These are phyloP conservation scores for Pheucticus melanocephalus DNA, from an alignment of 2,113 vertebrate species.

Conservation along the genomic window DNA sequence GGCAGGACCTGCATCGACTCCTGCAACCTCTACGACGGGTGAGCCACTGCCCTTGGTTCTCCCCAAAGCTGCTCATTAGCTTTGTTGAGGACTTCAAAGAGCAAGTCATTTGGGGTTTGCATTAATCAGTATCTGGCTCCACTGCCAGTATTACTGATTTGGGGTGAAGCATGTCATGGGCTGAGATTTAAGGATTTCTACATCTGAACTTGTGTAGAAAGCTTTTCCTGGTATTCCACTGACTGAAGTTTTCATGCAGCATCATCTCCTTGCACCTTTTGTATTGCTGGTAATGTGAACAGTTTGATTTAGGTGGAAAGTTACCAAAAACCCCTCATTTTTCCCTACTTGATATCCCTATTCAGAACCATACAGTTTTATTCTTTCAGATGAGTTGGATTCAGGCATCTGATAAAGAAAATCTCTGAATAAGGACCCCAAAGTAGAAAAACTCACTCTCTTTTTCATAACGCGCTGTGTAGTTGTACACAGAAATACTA, in stretches of 20 bases:
- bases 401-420: background rate
- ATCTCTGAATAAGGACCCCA: background rate
- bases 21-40: constrained; percentile 94
- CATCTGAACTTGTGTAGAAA: background rate
- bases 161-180: background rate
- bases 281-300: background rate
- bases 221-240: background rate
- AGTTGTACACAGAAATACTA: background rate
- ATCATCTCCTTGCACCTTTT: background rate
- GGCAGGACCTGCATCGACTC: constrained; percentile 87
- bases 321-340: rapidly evolving
- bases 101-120: background rate
- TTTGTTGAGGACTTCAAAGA: background rate
- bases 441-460: background rate
- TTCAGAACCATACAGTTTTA: background rate
- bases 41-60: constrained; percentile 21
- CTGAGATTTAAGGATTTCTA: background rate
- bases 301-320: background rate
- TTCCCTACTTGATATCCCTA: background rate
- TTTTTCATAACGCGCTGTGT: background rate
- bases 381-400: background rate
- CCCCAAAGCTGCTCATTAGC: background rate
- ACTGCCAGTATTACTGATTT: background rate
- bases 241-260: background rate
- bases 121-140: background rate